These are phyloP conservation scores for Scolopax rusticola DNA, from an alignment of 2,797 vertebrate genomes.

Conservation along the genomic window DNA sequence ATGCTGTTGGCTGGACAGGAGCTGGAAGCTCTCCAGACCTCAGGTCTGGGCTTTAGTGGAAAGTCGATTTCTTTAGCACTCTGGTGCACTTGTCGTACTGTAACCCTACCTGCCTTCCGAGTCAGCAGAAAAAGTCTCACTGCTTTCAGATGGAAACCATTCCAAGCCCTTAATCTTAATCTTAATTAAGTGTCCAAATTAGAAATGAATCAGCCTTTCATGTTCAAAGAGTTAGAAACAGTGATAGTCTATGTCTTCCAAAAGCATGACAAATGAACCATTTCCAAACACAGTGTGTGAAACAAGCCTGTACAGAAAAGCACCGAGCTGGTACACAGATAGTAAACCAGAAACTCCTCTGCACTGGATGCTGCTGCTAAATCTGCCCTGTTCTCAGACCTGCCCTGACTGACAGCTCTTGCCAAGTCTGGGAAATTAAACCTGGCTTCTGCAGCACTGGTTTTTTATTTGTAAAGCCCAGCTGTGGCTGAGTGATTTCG, in stretches of 20 bases:
- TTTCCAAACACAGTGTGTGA: background rate
- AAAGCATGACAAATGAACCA: slow-evolving; percentile 20
- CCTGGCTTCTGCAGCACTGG: background rate
- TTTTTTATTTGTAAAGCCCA: background rate
- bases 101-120: slow-evolving; percentile 17
- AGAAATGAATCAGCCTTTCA: slow-evolving; percentile 14
- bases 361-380: background rate
- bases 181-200: slow-evolving; percentile 25
- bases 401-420: background rate
- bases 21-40: slow-evolving; percentile 40
- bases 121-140: background rate
- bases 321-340: background rate
- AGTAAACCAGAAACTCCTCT: background rate
- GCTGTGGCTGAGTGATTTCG: background rate
- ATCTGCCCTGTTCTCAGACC: background rate
- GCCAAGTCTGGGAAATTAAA: background rate
- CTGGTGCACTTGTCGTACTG: background rate
- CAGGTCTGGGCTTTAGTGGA: background rate
- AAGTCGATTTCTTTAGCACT: slow-evolving; percentile 22
- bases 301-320: background rate
- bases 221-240: slow-evolving; percentile 25
- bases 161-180: slow-evolving; percentile 24
- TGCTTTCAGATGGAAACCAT: background rate
- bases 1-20: background rate
- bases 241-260: background rate